A percentile compares a stretch with the other conserved stretches of the same genome.
Conservation (phyloP, 2,797 vertebrate species). For the Crax fasciolata region DNA sequence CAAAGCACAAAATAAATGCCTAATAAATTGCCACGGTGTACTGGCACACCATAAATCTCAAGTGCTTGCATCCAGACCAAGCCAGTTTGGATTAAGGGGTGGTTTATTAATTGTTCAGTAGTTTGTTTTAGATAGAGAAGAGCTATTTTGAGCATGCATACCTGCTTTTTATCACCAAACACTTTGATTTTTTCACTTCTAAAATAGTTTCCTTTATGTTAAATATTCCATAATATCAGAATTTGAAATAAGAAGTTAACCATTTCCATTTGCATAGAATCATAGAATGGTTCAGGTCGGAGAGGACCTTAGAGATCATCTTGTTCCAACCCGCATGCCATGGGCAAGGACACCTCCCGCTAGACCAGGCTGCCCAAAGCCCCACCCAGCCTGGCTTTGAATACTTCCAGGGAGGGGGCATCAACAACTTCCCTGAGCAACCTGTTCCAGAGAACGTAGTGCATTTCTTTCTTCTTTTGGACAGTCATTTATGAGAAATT, state of each 20-base stretch:
- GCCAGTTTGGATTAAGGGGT: neutral
- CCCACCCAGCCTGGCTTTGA: no score
- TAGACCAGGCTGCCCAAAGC: no score
- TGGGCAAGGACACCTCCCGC: no score
- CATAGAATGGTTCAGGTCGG: no score
- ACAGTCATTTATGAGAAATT: neutral
- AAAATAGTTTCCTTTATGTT: neutral
- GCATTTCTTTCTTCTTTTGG: neutral
- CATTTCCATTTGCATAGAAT: neutral
- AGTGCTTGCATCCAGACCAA: neutral
- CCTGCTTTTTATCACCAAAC: neutral
- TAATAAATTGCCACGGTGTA: neutral
- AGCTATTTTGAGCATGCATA: neutral
- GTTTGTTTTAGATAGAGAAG: neutral
- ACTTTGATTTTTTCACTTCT: neutral
- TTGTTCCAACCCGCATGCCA: no score
- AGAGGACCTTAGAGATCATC: no score
- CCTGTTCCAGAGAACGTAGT: neutral
- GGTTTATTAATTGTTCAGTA: neutral
- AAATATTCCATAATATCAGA: neutral
- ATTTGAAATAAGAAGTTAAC: neutral
- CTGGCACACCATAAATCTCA: neutral
- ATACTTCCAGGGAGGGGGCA: no score
- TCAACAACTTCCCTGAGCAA: no score
- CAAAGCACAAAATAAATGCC: neutral